Percentiles rank a stretch among this genome's conserved stretches.
phyloP scores from a whole-genome alignment of 2,797 vertebrate genomes.

The Syngnathus rostellatus region DNA sequence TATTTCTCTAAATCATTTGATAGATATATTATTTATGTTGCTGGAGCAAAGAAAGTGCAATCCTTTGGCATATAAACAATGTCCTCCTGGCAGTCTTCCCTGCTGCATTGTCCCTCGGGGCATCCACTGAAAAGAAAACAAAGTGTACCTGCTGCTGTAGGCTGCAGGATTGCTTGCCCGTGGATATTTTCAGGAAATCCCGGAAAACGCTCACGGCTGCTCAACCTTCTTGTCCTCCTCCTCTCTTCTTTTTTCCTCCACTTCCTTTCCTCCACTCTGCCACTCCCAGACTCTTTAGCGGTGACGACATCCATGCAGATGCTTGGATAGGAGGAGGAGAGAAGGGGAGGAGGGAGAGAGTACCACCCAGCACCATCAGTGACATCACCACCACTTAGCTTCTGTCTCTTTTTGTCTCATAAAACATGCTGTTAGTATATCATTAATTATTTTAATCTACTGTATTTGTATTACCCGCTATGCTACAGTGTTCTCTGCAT shows the following conservation, averaged over 20 bases:
- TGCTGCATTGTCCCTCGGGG: neutral
- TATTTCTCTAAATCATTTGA: neutral
- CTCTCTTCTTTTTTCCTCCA: conserved; percentile 24
- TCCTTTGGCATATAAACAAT: neutral
- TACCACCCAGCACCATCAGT: conserved; percentile 64
- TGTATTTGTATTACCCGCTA: neutral
- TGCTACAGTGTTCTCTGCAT: neutral
- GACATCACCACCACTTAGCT: conserved; percentile 61
- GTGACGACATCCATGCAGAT: conserved; percentile 37
- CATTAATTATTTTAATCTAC: neutral
- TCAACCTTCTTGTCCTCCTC: conserved; percentile 19
- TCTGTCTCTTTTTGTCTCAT: conserved; percentile 28
- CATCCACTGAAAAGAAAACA: conserved; percentile 4
- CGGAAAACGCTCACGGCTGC: conserved; percentile 6
- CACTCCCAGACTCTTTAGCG: conserved; percentile 39
- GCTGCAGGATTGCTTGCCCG: conserved; percentile 27
- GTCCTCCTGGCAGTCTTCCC: neutral
- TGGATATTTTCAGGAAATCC: conserved; percentile 21
- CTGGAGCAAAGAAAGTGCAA: neutral
- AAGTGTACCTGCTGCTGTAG: conserved; percentile 46
- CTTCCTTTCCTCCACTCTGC: conserved; percentile 40
- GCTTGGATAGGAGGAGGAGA: conserved; percentile 24
- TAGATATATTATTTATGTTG: neutral
- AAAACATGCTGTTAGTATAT: neutral
- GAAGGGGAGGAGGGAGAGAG: conserved; percentile 38